Base-by-base conservation (phyloP, 2,113 vertebrate genomes). In the Amphiprion percula region DNA sequence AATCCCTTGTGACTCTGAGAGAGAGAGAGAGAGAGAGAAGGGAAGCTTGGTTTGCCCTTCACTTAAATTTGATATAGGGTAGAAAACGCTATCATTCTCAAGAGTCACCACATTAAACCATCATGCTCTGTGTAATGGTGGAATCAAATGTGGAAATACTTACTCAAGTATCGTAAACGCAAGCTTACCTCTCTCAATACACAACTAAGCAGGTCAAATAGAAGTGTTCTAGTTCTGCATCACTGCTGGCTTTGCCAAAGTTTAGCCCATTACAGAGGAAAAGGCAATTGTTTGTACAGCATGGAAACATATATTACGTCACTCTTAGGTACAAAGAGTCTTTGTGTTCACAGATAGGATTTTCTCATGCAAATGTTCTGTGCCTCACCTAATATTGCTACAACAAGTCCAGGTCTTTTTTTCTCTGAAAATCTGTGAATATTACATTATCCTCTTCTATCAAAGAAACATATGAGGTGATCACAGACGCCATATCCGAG, bases 401-500 rank as follows among this genome's bases (percentile, higher is more conserved):
- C 74, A 72, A 47, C 39, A 74, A 61, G 73, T 62, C 24, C 21
- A 59, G 76, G 70, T 82, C 73, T 78, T 65, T 44, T 83, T 76
- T 84, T 50, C 60, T 70, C 66, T 76, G 68, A 80, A 82, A 77
- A 80, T 28, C 14, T 28, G 68, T 26, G 58, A 75, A 62, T 68
- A 79, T 88, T 60, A 74, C 66, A 86, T 82, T 86, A 83, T 72
- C 28, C 59, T 59, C 21, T 67, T 74, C 64, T 79, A 80, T 89
- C 74, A 83, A 88, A 81, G 84, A 85, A 90, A 83, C 62, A 58
- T 77, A 90, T 79, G 78, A 88, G 81, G 82, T 87, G 86, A 90
- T 88, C 78, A 80, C 82, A 89, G 76, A 90, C 21, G 68, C 78
- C 86, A 83, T 84, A 90, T 89, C 86, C 68, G 71, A 93, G 87